Evolutionary conservation across 2,797 vertebrate genomes (phyloP), one percentile per base, ranked within the genome.

Genomic region (Channa striata): DNA sequence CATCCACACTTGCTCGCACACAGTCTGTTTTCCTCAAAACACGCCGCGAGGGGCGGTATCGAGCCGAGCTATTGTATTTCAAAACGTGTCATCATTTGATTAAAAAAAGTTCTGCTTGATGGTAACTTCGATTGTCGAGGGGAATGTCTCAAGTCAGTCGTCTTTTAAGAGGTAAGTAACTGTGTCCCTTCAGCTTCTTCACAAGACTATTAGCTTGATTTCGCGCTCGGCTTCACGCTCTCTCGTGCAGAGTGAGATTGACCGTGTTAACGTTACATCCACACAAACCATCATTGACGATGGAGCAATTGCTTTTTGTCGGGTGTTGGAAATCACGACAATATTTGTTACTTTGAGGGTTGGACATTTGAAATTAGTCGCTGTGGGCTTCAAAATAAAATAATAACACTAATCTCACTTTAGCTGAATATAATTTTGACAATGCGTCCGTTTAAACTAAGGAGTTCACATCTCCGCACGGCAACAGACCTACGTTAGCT

Each of bases 51-150:
- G 77, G 85, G 86, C 86, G 60, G 17, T 59, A 60, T 67, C 1
- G 81, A 84, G 76, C 51, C n/a, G 1, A 11, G 37, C 0, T 33
- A 34, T 52, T 19, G 37, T 12, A 10, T 80, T 72, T 76, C 11
- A 23, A 79, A 85, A 83, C 50, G 58, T 80, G 72, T 69, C 69
- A 76, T 74, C 33, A 21, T 56, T 59, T 81, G 82, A 58, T 57
- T 39, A 36, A 30, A 23, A 20, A 46, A 84, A 81, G 76, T 87
- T 74, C n/a, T 11, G 62, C 5, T 60, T 51, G 40, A 59, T 57
- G 48, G 2, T 69, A 39, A 11, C 6, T 33, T 49, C 59, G n/a
- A 14, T 34, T 12, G 33, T 37, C 11, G 21, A n/a, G 25, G 33
- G 54, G 2, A 42, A 43, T 7, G 13, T 48, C 19, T 21, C 8